Evolutionary conservation across 1,140 invertebrate species (phyloP).

Genomic region (Matsumurasca onukii): DNA sequence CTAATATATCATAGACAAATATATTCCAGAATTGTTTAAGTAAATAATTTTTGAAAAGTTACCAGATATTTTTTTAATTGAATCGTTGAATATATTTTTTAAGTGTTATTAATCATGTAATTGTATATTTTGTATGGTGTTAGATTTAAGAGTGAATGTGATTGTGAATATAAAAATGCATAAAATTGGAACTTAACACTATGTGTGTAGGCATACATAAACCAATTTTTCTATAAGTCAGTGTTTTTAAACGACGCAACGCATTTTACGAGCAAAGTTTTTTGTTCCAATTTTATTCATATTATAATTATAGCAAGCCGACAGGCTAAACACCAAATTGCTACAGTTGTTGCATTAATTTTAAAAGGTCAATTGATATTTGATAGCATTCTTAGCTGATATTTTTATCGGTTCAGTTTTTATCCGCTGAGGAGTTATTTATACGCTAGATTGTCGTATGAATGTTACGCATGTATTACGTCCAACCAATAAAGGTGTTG

Average conservation of each 20-base stretch:
- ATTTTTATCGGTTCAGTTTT: conserved; percentile 16
- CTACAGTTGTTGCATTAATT: conserved; percentile 1
- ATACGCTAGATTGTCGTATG: conserved; percentile 17
- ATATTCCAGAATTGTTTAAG: neutral
- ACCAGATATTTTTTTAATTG: conserved; percentile 27
- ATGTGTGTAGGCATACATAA: too few relatives aligned
- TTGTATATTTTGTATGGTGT: conserved; percentile 19
- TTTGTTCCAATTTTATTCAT: too few relatives aligned
- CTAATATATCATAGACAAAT: too few relatives aligned
- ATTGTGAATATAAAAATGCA: too few relatives aligned
- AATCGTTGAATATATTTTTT: conserved; percentile 27
- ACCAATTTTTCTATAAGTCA: too few relatives aligned
- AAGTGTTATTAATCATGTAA: conserved; percentile 13
- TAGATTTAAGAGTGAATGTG: neutral
- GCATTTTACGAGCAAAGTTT: too few relatives aligned
- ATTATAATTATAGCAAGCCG: too few relatives aligned
- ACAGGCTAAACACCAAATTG: conserved; percentile 3
- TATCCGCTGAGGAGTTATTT: neutral
- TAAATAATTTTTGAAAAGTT: conserved; percentile 22
- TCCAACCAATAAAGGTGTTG: conserved; percentile 26
- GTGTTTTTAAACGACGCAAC: too few relatives aligned
- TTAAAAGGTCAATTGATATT: conserved; percentile 24
- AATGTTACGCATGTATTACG: conserved; percentile 19
- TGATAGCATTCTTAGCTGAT: conserved; percentile 18
- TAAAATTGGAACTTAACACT: too few relatives aligned